Conservation (phyloP, 2,113 vertebrate species). For the Cathartes aura region DNA sequence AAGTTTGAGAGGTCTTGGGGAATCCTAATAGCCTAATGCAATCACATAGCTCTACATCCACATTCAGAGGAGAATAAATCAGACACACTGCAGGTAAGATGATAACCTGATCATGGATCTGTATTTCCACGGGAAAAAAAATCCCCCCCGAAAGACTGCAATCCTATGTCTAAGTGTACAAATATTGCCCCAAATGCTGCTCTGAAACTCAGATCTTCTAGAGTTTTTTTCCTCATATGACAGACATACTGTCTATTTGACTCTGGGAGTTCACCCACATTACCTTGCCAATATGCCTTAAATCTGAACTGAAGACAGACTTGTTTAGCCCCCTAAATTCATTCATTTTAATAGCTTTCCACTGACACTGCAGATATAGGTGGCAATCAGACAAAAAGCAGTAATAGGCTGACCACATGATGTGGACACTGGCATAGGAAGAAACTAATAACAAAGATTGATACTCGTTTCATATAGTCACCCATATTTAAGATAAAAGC, state of each 20-base stretch:
- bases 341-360: background rate
- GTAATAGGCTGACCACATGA: background rate
- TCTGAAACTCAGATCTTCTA: background rate
- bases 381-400: background rate
- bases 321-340: background rate
- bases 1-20: background rate
- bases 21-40: background rate
- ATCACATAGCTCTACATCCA: background rate
- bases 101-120: background rate
- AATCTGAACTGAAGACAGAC: background rate
- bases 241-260: background rate
- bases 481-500: background rate
- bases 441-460: background rate
- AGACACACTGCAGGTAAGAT: background rate
- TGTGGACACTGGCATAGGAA: background rate
- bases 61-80: background rate
- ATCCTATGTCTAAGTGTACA: background rate
- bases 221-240: accelerated
- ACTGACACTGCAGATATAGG: background rate
- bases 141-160: background rate
- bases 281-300: background rate
- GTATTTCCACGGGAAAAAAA: background rate
- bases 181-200: background rate
- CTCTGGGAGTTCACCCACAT: background rate
- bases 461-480: background rate